A percentile compares a stretch with the other conserved stretches of the same genome.
These are phyloP conservation scores for Drosophila serrata DNA, from an alignment of 1,140 invertebrate genomes.

Conservation along the genomic window DNA sequence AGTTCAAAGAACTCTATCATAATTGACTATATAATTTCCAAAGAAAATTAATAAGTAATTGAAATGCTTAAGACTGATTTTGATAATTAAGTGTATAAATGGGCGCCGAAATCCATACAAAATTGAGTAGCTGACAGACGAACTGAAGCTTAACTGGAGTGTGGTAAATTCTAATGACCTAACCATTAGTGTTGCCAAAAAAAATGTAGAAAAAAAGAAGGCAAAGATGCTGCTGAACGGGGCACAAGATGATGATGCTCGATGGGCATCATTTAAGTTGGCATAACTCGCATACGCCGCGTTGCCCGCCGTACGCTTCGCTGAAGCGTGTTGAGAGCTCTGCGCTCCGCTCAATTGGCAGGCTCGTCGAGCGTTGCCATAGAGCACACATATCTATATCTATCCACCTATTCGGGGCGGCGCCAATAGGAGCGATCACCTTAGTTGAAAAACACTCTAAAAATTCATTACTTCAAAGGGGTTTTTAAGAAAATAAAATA, in stretches of 20 bases:
- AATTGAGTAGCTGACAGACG: slow-evolving; percentile 35
- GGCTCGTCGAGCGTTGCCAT: slow-evolving; percentile 64
- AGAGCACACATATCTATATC: slow-evolving; percentile 13
- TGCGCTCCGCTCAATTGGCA: slow-evolving; percentile 75
- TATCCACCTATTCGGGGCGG: slow-evolving; percentile 17
- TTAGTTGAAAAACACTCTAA: neutral
- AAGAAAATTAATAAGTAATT: neutral
- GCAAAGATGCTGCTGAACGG: neutral
- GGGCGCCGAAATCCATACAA: slow-evolving; percentile 21
- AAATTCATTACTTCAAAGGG: neutral
- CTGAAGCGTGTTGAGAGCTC: slow-evolving; percentile 78
- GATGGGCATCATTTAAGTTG: slow-evolving; percentile 63
- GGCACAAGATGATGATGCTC: slow-evolving; percentile 6
- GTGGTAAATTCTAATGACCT: slow-evolving; percentile 38
- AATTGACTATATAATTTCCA: neutral
- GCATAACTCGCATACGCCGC: slow-evolving; percentile 73
- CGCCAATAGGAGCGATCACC: slow-evolving; percentile 50
- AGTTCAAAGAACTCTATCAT: neutral
- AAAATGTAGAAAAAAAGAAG: neutral
- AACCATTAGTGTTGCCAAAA: slow-evolving; percentile 48
- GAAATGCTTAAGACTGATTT: neutral
- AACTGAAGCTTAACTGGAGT: slow-evolving; percentile 44
- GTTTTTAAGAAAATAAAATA: neutral
- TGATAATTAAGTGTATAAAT: slow-evolving; percentile 28
- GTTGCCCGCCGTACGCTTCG: slow-evolving; percentile 70